Base-by-base conservation (phyloP, 2,888 invertebrate genomes). In the Hyppa rectilinea region DNA sequence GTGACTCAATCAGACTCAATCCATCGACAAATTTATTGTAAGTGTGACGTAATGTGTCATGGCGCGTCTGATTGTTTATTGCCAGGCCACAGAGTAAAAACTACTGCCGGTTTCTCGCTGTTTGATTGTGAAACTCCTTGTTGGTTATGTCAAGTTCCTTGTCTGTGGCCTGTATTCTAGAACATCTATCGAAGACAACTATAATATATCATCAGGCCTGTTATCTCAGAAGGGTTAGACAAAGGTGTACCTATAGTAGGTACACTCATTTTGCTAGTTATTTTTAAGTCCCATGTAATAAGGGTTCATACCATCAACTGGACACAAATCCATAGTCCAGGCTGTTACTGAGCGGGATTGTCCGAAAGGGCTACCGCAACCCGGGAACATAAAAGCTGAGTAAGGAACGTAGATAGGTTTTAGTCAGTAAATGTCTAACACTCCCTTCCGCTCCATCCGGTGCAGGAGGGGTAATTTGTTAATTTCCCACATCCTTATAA, bases 21-120 rank as follows among this genome's bases (percentile, higher is more conserved):
- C 45, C 38, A 45, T 26, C 20, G 55, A 68, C 43, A 53, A 66
- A 31, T n/a, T n/a, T n/a, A n/a, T n/a, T 45, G 43, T 55, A 40
- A n/a, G 38, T 40, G 64, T 72, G 71, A 72, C 45, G 69, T 52
- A 74, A 75, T 50, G 43, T 69, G 34, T 58, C 69, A 75, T 47
- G 50, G 20, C 56, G 52, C 45, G 58, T 66, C 65, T 45, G 62
- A 55, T 70, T 65, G 69, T 75, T 69, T 62, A 47, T 61, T 56
- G 43, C 45, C 50, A 52, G 29, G 61, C 50, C 56, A 23, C 31
- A 50, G 55, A 61, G 23, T 56, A 61, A 62, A 60, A 67, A 50
- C 14, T 45, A 40, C 34, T 34, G 26, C 20, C 38, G 34, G 45
- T 45, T 56, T 56, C 55, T 56, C 43, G 29, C 10, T 47, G 55